Evolutionary conservation across 2,888 invertebrate genomes (phyloP), one percentile per base, ranked within the genome.

Genomic region (Hartigia nigra): DNA sequence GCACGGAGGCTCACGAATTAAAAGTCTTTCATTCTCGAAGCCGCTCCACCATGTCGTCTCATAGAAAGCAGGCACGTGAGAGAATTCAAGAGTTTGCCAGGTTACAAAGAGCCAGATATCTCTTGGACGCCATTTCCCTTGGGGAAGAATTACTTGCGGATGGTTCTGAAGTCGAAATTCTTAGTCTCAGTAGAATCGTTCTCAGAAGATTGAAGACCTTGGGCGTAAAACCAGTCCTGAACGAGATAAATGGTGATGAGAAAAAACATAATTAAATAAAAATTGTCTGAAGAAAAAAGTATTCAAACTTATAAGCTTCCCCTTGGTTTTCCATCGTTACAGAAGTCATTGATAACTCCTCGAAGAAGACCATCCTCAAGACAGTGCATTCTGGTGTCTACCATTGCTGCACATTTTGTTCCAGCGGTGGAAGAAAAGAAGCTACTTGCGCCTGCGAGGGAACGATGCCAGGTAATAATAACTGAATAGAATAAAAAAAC

Each of bases 321-420:
- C 9, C 23, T 0, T 23, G 9, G 14, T 55, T 23, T 23, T 9
- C 23, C 23, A 23, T 9, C 23, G 23, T 55, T 55, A 55, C 23
- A 55, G 55, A 55, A 23, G 55, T 55, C 23, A 55, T 23, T 23
- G 78, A 79, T 11, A 80, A 83, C 36, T 55, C 79, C 78, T 76
- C 77, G 14, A 82, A 74, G 81, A 77, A 55, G 72, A 79, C 77
- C 36, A 74, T 37, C 69, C 76, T 77, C 31, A 86, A 80, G 70
- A 77, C 86, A 12, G 78, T 94, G 0, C 96, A 96, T 90, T 92
- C 92, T 75, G 97, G 96, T 0, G 94, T 94, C 84, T 96, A 93
- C 92, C 96, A 96, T 91, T 97, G 96, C 88, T 97, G 96, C 89
- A 94, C 95, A 36, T 96, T 96, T 91, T 97, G 96, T 88, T 96